phyloP scores from a whole-genome alignment of 2,113 vertebrate species.

The Dicaeum eximium region DNA sequence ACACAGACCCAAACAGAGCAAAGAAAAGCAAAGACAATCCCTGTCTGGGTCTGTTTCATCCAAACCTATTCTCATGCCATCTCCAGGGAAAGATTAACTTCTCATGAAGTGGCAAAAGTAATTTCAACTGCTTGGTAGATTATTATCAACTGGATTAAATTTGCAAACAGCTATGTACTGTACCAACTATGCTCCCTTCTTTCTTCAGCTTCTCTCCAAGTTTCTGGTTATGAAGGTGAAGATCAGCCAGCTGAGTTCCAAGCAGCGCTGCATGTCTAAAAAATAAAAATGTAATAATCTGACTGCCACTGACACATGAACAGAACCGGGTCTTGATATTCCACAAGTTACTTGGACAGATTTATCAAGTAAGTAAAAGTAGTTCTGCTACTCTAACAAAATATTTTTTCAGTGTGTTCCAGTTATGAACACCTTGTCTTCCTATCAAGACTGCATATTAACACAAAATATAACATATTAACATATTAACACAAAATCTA shows the following conservation, averaged over 20 bases:
- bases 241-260: slow-evolving; percentile 85
- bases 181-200: slow-evolving; percentile 85
- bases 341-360: neutral
- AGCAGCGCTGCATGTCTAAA: slow-evolving; percentile 80
- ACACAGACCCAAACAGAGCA: neutral
- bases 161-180: neutral
- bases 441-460: neutral
- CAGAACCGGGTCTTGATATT: neutral
- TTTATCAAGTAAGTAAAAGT: neutral
- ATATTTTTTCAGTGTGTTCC: neutral
- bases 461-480: neutral
- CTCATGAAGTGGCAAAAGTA: neutral
- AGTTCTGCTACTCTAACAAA: neutral
- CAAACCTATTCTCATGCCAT: neutral
- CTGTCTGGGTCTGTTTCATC: neutral
- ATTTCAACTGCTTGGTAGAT: neutral
- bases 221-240: slow-evolving; percentile 88
- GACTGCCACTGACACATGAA: neutral
- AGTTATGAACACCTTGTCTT: neutral
- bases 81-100: neutral
- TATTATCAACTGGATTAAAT: neutral
- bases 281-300: neutral
- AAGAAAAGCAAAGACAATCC: neutral
- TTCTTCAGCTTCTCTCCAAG: slow-evolving; percentile 75
- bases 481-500: neutral